phyloP scores from a whole-genome alignment of 2,888 invertebrate genomes.

The Leucania comma region DNA sequence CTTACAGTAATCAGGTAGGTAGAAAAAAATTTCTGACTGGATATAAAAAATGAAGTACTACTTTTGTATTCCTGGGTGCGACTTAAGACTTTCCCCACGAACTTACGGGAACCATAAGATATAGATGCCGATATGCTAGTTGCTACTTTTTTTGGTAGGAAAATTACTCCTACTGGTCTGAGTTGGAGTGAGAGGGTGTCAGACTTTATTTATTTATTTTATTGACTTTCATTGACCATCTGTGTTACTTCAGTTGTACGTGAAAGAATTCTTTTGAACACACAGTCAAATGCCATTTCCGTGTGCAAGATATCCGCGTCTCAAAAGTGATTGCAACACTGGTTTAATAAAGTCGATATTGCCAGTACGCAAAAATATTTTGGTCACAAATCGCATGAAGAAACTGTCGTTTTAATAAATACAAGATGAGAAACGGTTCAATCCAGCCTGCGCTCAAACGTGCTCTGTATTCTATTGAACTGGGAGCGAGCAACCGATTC shows the following conservation, averaged over 20 bases:
- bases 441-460: slow-evolving; percentile 25
- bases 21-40: neutral
- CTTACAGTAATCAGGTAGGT: neutral
- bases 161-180: too few species aligned
- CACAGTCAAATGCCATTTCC: too few species aligned
- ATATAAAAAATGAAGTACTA: neutral
- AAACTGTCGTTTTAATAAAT: slow-evolving; percentile 28
- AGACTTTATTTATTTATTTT: too few species aligned
- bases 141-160: too few species aligned
- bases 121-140: neutral
- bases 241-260: too few species aligned
- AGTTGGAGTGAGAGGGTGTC: too few species aligned
- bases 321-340: neutral
- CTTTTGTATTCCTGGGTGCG: too few species aligned
- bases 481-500: slow-evolving; percentile 25
- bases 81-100: neutral
- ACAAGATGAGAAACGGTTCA: slow-evolving; percentile 15
- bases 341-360: neutral
- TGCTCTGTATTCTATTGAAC: slow-evolving; percentile 47
- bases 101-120: neutral
- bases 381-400: neutral
- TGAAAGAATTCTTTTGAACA: too few species aligned
- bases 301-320: neutral
- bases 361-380: neutral
- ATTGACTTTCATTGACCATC: too few species aligned